Evolutionary conservation across 30 jellyfish, hydroid and myxozoan genomes (phyloP).

Genomic region (Mastigias papua): DNA sequence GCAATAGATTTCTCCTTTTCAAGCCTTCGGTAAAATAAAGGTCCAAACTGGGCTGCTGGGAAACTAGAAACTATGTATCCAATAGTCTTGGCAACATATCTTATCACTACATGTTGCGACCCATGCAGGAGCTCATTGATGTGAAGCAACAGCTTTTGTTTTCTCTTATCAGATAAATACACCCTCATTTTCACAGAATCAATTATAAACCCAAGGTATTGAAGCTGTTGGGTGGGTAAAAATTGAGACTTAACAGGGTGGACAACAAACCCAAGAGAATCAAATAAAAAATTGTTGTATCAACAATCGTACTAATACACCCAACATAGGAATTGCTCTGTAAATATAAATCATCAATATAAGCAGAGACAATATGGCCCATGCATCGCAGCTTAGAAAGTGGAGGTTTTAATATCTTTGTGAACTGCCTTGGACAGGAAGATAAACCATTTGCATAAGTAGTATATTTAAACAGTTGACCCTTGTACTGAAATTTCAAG

Average conservation of each 20-base stretch:
- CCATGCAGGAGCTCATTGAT: neutral
- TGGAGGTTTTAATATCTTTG: constrained; percentile 34
- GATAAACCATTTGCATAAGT: constrained; percentile 41
- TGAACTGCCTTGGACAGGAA: constrained; percentile 46
- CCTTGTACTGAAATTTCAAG: neutral
- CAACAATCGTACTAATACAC: constrained; percentile 23
- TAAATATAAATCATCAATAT: constrained; percentile 47
- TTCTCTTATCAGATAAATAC: neutral
- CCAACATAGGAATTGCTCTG: constrained; percentile 15
- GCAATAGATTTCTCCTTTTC: constrained; percentile 37
- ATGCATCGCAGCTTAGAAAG: constrained; percentile 25
- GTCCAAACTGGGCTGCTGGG: constrained; percentile 57
- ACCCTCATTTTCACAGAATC: constrained; percentile 19
- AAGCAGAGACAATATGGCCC: constrained; percentile 47
- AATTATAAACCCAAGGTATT: constrained; percentile 20
- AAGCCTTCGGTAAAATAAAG: constrained; percentile 44
- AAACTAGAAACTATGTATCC: constrained; percentile 17
- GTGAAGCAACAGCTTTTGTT: neutral
- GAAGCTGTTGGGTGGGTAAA: constrained; percentile 11
- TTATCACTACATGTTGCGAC: neutral
- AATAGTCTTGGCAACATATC: constrained; percentile 6
- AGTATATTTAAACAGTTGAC: neutral
- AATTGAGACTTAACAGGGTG: constrained; percentile 20
- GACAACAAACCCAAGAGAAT: constrained; percentile 23
- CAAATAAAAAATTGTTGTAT: constrained; percentile 22